These are phyloP conservation scores for Onychomys arenicola DNA, from an alignment of 2,797 vertebrate genomes.

Conservation along the genomic window DNA sequence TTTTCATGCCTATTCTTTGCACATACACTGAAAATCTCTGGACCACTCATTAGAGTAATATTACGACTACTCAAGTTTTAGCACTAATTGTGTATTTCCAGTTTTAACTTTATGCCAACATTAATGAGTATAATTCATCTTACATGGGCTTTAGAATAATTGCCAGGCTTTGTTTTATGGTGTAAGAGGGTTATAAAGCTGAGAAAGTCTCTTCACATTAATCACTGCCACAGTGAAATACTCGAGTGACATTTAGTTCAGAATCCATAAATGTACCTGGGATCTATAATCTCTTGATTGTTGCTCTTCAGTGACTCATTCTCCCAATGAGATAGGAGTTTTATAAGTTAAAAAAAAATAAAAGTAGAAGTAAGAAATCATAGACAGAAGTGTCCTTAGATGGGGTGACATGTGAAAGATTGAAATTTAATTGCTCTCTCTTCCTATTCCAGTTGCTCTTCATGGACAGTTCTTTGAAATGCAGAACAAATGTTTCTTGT, in stretches of 20 bases:
- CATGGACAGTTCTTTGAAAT: conserved; percentile 65
- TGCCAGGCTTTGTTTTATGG: conserved; percentile 68
- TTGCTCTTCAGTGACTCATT: conserved; percentile 61
- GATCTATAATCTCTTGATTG: conserved; percentile 4
- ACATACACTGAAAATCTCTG: neutral
- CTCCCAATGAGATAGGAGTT: conserved; percentile 27
- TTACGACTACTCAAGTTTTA: conserved; percentile 32
- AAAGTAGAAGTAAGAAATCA: conserved; percentile 53
- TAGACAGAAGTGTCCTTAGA: conserved; percentile 55
- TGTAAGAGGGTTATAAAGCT: conserved; percentile 45
- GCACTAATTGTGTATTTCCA: conserved; percentile 32
- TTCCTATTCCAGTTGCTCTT: conserved; percentile 52
- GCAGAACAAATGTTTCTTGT: conserved; percentile 62
- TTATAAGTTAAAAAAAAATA: conserved; percentile 1
- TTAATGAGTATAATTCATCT: conserved; percentile 56
- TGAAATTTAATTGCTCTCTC: conserved; percentile 47
- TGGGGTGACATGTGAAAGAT: conserved; percentile 34
- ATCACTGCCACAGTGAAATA: conserved; percentile 63
- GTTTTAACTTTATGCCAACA: conserved; percentile 69
- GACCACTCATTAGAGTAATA: conserved; percentile 48
- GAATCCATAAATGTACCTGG: neutral
- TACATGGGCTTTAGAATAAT: conserved; percentile 11
- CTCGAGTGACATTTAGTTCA: conserved; percentile 30
- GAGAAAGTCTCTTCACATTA: neutral
- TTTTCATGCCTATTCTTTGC: neutral